A percentile compares a stretch with the other conserved stretches of the same genome.
These are phyloP conservation scores for Nannospalax galili DNA, from an alignment of 2,113 vertebrate species.

Conservation along the genomic window DNA sequence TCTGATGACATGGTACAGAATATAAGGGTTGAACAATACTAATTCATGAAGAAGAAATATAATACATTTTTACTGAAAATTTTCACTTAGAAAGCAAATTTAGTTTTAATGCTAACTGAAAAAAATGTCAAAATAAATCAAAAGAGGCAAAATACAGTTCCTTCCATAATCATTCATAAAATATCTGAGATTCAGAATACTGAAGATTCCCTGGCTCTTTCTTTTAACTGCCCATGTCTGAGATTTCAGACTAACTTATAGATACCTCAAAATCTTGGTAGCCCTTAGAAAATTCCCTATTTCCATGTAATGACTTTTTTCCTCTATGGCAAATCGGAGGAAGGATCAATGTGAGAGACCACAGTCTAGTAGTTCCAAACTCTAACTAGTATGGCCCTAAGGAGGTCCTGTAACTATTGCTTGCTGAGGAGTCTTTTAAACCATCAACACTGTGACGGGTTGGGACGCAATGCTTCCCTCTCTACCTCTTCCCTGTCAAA, in stretches of 20 bases:
- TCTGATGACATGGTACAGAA: not conserved
- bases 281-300: conserved; percentile 18
- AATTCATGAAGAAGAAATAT: too few species aligned
- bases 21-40: not conserved
- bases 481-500: not conserved
- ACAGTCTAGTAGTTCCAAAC: not conserved
- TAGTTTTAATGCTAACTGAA: conserved; percentile 11
- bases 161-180: not conserved
- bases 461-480: not conserved
- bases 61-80: too few species aligned
- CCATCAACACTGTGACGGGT: not conserved
- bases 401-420: not conserved
- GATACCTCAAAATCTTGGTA: not conserved
- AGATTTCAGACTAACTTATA: not conserved
- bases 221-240: not conserved
- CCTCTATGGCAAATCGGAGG: not conserved
- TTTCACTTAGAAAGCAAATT: conserved; percentile 1
- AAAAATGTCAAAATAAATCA: not conserved
- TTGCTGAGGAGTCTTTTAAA: not conserved
- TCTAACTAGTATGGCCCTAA: not conserved
- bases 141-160: not conserved
- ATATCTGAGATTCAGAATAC: not conserved
- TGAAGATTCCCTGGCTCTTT: not conserved
- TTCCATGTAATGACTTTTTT: not conserved
- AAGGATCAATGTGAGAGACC: not conserved